Evolutionary conservation across 2,113 vertebrate genomes (phyloP), one percentile per base, ranked within the genome.

Genomic region (Charina bottae): DNA sequence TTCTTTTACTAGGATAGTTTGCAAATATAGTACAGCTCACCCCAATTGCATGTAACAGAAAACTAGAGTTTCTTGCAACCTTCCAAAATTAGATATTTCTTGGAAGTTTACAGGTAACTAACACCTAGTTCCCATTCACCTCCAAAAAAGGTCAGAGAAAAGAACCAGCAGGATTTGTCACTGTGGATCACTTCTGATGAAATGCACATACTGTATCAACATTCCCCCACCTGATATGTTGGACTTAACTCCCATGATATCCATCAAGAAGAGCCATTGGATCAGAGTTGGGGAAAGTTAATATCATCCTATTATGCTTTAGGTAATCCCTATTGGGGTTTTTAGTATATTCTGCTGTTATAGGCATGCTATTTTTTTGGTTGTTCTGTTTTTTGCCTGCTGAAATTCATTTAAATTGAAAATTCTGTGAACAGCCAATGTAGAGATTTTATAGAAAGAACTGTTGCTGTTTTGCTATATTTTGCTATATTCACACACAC

Each of bases 401-500:
- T 92, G 85, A 64, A 0, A 15, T 33, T 26, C 49, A 84, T 87
- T 94, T 92, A 92, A 92, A 42, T 55, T 91, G 85, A 60, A 93
- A 84, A 86, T 0, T 0, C 19, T 91, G 91, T 17, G 3, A 93
- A 13, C 24, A 88, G 19, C 42, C 21, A 64, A 7, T 26, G 53
- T 42, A 59, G 24, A 28, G 59, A 86, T 62, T 68, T 91, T 90
- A 90, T 89, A 62, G 7, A 9, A 93, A 84, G 6, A 59, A 83
- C 5, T 49, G 68, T 86, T 92, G 8, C 59, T 90, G 9, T 49
- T 0, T 0, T 88, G 58, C 84, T 87, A 89, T 28, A 78, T 28
- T 88, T 8, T 26, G 56, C 59, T 37, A 95, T 94, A 95, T 93
- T 96, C 92, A 90, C 83, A 64, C 90, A 90, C 46, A 93, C 91